These are phyloP conservation scores for Heliconius cydno DNA, from an alignment of 2,888 invertebrate species.

Conservation along the genomic window DNA sequence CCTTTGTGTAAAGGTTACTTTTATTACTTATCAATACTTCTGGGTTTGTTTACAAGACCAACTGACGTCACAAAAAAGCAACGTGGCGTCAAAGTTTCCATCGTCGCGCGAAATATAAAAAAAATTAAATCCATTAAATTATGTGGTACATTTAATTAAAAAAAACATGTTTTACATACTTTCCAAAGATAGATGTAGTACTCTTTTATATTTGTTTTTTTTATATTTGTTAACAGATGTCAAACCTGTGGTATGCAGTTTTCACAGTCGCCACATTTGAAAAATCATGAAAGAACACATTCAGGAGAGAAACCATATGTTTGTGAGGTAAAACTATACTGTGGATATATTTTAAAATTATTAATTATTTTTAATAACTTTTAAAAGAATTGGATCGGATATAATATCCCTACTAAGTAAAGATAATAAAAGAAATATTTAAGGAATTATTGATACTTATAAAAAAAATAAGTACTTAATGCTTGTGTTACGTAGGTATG, in stretches of 20 bases:
- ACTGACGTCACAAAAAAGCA: too few species aligned
- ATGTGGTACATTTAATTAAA: too few species aligned
- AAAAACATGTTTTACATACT: background rate
- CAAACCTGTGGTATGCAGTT: slow-evolving; percentile 95
- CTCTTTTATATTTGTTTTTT: slow-evolving; percentile 23
- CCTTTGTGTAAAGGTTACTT: too few species aligned
- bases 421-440: background rate
- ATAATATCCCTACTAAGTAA: background rate
- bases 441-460: background rate
- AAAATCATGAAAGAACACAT: slow-evolving; percentile 94
- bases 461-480: background rate
- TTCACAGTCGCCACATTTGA: slow-evolving; percentile 93
- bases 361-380: background rate
- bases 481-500: slow-evolving; percentile 82
- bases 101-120: too few species aligned
- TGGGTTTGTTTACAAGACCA: too few species aligned
- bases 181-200: background rate
- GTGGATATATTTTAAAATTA: slow-evolving; percentile 12
- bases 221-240: slow-evolving; percentile 81
- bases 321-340: slow-evolving; percentile 84
- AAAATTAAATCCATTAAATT: too few species aligned
- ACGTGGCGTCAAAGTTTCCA: too few species aligned
- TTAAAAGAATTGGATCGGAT: too few species aligned
- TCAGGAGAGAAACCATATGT: slow-evolving; percentile 94
- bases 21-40: too few species aligned